Conservation (phyloP, 2,113 vertebrate genomes). For the Mormyrus lacerda region DNA sequence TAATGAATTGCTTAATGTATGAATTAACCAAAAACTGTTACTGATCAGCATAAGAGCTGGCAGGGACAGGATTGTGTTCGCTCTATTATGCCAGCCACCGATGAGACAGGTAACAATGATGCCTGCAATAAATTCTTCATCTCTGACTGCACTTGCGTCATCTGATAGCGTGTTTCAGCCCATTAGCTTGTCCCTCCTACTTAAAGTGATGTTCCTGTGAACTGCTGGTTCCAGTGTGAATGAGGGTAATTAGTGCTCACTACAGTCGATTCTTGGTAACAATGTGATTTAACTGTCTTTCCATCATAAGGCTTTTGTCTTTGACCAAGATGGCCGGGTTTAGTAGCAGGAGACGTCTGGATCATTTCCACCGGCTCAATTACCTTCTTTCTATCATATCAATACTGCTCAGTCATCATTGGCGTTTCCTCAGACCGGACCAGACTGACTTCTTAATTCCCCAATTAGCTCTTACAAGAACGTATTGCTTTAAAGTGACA, state of each 20-base stretch:
- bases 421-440: background rate
- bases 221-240: background rate
- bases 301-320: background rate
- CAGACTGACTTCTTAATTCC: background rate
- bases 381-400: background rate
- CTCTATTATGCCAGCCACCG: background rate
- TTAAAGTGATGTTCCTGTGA: background rate
- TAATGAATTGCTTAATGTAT: background rate
- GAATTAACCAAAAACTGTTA: no score
- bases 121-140: background rate
- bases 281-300: background rate
- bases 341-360: background rate
- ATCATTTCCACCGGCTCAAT: background rate
- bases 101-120: background rate
- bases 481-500: background rate
- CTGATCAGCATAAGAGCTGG: background rate
- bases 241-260: background rate
- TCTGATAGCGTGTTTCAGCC: no score
- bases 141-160: no score
- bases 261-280: background rate
- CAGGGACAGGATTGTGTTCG: background rate
- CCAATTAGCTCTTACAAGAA: background rate
- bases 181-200: background rate
- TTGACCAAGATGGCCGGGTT: background rate
- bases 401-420: background rate